Evolutionary conservation across 2,888 invertebrate species (phyloP).

Genomic region (Spilarctia lutea): DNA sequence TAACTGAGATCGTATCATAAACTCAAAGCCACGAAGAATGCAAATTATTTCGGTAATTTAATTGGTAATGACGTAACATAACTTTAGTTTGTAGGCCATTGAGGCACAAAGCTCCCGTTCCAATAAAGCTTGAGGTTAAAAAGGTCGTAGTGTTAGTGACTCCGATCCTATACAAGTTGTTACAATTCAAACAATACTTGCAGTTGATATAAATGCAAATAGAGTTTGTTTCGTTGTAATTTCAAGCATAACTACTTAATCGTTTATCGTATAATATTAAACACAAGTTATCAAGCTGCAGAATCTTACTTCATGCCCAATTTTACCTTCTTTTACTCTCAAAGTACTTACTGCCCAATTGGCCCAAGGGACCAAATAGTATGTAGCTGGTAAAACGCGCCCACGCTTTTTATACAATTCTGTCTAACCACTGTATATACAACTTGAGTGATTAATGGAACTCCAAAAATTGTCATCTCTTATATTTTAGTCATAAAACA

Average conservation of each 20-base stretch:
- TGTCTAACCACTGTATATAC: neutral
- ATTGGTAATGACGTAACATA: slow-evolving; percentile 8
- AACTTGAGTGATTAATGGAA: neutral
- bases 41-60: slow-evolving; percentile 13
- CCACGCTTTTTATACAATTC: neutral
- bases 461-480: neutral
- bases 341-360: neutral
- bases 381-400: no score
- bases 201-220: neutral
- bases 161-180: neutral
- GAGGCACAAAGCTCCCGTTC: neutral
- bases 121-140: neutral
- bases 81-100: neutral
- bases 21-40: neutral
- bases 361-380: no score
- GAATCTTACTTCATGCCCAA: neutral
- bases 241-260: no score
- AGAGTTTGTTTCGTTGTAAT: neutral
- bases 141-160: neutral
- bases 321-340: neutral
- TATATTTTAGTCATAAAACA: neutral
- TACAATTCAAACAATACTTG: neutral
- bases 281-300: no score
- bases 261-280: neutral
- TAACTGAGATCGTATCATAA: slow-evolving; percentile 7